Evolutionary conservation across 2,113 vertebrate genomes (phyloP).

Genomic region (Periophthalmus modestus): DNA sequence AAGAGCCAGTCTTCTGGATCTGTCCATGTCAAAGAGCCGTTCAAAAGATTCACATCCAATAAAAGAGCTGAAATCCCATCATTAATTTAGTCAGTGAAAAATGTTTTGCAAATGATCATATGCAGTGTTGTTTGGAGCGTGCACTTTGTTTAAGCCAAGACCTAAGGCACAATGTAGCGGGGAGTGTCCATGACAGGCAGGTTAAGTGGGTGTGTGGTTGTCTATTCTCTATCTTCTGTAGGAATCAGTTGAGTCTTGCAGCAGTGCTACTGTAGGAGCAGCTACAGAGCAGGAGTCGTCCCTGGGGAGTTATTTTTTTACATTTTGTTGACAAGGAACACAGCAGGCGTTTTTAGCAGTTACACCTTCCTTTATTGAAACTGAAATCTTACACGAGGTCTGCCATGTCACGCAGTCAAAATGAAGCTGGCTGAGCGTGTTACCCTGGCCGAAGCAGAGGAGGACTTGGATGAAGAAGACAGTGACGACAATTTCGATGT

Average conservation of each 20-base stretch:
- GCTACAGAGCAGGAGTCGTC: slow-evolving; percentile 44
- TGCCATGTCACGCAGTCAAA: slow-evolving; percentile 37
- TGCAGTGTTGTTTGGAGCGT: neutral
- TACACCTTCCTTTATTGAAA: slow-evolving; percentile 32
- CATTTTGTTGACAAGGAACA: slow-evolving; percentile 24
- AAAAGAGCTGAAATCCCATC: too few species aligned
- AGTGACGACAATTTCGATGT: slow-evolving; percentile 43
- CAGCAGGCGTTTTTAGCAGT: slow-evolving; percentile 53
- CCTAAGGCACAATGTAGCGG: slow-evolving; percentile 58
- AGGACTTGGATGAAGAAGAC: slow-evolving; percentile 64
- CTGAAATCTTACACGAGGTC: slow-evolving; percentile 30
- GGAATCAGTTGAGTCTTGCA: slow-evolving; percentile 38
- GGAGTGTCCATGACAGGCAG: slow-evolving; percentile 70
- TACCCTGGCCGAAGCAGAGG: slow-evolving; percentile 76
- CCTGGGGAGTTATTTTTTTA: slow-evolving; percentile 32
- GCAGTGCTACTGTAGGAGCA: slow-evolving; percentile 52
- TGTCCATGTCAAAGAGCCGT: too few species aligned
- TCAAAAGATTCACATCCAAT: too few species aligned
- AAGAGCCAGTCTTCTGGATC: too few species aligned
- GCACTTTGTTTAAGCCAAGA: slow-evolving; percentile 28
- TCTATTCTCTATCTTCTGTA: slow-evolving; percentile 31
- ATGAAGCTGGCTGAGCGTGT: slow-evolving; percentile 80
- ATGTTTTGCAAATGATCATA: slow-evolving; percentile 7
- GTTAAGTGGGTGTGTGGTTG: slow-evolving; percentile 55
- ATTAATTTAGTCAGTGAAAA: too few species aligned